Conservation (phyloP, 1,140 invertebrate species). For the Hycleus phaleratus region DNA sequence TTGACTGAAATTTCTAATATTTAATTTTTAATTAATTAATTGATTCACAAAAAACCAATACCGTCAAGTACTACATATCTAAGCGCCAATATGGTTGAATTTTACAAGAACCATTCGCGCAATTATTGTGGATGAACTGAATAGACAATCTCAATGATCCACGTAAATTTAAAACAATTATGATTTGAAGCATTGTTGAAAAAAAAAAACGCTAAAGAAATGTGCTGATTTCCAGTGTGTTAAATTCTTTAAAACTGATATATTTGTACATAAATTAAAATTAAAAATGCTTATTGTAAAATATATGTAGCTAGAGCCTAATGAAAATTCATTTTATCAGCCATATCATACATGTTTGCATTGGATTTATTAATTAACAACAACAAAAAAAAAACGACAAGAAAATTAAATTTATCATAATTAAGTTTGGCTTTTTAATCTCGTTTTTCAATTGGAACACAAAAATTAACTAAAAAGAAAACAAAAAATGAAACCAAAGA, state of each 20-base stretch:
- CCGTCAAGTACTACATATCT: conserved; percentile 18
- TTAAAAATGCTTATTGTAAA: conserved; percentile 14
- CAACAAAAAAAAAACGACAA: conserved; percentile 1
- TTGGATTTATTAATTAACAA: not conserved
- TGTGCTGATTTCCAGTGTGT: conserved; percentile 12
- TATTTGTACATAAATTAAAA: conserved; percentile 16
- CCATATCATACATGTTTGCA: conserved; percentile 11
- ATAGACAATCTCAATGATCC: conserved; percentile 10
- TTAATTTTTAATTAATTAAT: too few species aligned
- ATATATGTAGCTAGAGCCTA: conserved; percentile 16
- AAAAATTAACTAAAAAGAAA: not conserved
- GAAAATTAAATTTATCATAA: not conserved
- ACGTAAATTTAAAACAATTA: conserved; percentile 1
- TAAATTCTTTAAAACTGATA: conserved; percentile 14
- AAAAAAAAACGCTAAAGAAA: conserved; percentile 3
- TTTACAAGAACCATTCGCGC: conserved; percentile 10
- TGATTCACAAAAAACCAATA: not conserved
- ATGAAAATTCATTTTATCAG: conserved; percentile 12
- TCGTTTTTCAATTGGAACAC: not conserved
- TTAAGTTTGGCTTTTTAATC: not conserved
- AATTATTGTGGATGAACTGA: conserved; percentile 12
- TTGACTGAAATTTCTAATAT: too few species aligned
- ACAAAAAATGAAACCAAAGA: not conserved
- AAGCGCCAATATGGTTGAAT: conserved; percentile 1
- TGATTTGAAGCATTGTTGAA: conserved; percentile 3